phyloP scores from a whole-genome alignment of 2,797 vertebrate species.

The Apogon talboti region DNA sequence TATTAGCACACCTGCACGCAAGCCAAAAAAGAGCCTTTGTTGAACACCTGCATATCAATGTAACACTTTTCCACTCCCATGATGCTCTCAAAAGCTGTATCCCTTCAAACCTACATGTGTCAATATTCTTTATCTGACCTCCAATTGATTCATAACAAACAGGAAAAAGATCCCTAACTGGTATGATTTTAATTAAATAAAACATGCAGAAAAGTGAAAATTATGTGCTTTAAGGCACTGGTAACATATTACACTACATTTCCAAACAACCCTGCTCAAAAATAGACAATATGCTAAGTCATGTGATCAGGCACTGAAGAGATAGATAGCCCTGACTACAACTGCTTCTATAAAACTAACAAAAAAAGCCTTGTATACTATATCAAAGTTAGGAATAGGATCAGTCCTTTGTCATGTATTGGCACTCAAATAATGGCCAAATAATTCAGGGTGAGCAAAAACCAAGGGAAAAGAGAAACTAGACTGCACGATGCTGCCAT shows the following conservation, averaged over 20 bases:
- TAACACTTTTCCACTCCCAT: constrained; percentile 2
- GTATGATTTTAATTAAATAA: no score
- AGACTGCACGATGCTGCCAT: constrained; percentile 46
- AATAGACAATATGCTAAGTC: no score
- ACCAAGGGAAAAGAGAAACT: background rate
- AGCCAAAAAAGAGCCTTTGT: constrained; percentile 41
- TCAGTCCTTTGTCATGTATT: background rate
- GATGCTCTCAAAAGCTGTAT: background rate
- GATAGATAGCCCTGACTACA: background rate
- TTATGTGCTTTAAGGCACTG: no score
- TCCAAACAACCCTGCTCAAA: no score
- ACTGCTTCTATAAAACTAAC: background rate
- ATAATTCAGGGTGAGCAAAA: background rate
- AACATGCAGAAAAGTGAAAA: no score
- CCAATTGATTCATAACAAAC: no score
- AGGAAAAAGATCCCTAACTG: no score
- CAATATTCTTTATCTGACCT: background rate
- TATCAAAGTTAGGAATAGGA: background rate
- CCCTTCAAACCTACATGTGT: background rate
- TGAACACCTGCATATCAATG: constrained; percentile 38
- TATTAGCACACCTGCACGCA: constrained; percentile 49
- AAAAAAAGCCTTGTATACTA: background rate
- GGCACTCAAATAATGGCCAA: background rate
- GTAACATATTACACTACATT: no score
- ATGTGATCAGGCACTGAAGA: no score